Conservation (phyloP, 2,797 vertebrate species). For the Rhinoraja longicauda region DNA sequence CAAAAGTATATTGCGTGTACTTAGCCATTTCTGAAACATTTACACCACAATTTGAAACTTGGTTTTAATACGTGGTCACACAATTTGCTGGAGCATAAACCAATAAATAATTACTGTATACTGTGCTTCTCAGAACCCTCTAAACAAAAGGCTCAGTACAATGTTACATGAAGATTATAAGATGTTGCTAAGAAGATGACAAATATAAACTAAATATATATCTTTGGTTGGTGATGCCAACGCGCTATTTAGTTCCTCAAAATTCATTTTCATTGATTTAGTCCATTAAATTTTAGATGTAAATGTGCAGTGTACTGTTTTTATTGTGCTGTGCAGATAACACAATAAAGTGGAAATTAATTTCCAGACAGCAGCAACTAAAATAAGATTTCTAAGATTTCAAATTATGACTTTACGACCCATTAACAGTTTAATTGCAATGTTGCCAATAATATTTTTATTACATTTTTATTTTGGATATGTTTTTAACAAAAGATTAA, state of each 20-base stretch:
- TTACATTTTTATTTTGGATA: background rate
- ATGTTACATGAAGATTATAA: background rate
- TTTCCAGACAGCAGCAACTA: no score
- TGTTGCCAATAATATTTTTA: no score
- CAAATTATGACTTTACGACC: background rate
- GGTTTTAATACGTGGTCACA: no score
- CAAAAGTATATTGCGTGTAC: background rate
- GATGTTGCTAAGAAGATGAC: background rate
- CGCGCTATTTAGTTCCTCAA: no score
- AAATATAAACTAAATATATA: background rate
- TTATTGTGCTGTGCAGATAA: no score
- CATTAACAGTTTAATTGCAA: background rate
- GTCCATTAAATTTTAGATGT: no score
- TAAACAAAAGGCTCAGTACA: background rate
- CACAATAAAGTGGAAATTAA: no score
- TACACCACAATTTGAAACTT: background rate
- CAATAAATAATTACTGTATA: conserved; percentile 10
- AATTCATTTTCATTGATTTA: no score
- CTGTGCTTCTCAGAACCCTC: background rate
- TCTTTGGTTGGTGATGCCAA: no score
- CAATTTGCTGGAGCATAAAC: background rate
- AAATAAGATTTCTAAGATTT: background rate
- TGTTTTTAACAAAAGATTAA: background rate
- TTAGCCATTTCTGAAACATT: background rate
- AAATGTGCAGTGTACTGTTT: no score